Evolutionary conservation across 1,140 invertebrate species (phyloP).

Genomic region (Medauroidea extradentata): DNA sequence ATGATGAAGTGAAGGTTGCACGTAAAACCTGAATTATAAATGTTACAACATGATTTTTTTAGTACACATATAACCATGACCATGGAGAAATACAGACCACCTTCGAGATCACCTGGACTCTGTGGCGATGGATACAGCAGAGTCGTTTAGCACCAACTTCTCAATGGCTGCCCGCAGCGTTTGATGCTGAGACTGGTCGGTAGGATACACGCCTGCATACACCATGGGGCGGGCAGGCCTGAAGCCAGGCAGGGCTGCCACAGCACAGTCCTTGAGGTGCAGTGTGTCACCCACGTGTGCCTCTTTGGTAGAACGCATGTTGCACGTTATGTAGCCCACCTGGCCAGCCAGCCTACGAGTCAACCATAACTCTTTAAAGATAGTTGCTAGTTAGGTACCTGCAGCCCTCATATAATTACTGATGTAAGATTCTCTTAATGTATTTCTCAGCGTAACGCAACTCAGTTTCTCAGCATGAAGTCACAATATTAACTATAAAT

Average conservation of each 20-base stretch:
- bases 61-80: no score
- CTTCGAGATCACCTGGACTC: conserved; percentile 78
- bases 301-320: conserved; percentile 74
- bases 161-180: conserved; percentile 76
- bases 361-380: no score
- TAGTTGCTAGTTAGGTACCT: no score
- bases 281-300: conserved; percentile 83
- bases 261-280: conserved; percentile 48
- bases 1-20: no score
- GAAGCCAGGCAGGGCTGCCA: conserved; percentile 63
- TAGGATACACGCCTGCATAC: conserved; percentile 90
- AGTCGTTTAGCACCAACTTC: conserved; percentile 90
- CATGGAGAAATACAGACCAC: no score
- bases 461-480: no score
- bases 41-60: no score
- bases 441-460: no score
- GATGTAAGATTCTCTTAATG: no score
- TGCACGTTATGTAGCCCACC: conserved; percentile 77
- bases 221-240: conserved; percentile 80
- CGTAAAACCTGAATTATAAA: no score
- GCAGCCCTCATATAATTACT: no score
- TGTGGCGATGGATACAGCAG: conserved; percentile 71
- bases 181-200: conserved; percentile 79
- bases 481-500: no score
- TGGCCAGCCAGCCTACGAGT: conserved; percentile 64